Conservation (phyloP, 2,888 invertebrate genomes). For the Anaspis maculata region DNA sequence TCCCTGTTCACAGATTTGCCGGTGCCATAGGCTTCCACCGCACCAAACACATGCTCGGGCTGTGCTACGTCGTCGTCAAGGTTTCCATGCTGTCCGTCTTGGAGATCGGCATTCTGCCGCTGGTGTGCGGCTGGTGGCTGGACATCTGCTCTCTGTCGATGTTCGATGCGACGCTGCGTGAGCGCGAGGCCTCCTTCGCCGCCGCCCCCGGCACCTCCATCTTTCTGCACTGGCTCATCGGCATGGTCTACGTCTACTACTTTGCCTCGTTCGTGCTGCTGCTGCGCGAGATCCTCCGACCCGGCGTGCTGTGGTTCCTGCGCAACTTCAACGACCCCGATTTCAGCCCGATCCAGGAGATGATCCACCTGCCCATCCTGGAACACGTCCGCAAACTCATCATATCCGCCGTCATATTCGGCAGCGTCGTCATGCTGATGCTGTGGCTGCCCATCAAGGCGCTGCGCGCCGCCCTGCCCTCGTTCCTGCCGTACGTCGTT, state of each 20-base stretch:
- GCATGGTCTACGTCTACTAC: slow-evolving; percentile 99
- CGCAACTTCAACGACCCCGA: slow-evolving; percentile 98
- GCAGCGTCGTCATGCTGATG: slow-evolving; percentile 91
- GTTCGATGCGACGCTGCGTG: slow-evolving; percentile 82
- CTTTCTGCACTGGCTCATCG: slow-evolving; percentile 98
- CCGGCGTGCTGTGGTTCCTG: slow-evolving; percentile 97
- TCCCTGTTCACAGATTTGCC: too few relatives aligned
- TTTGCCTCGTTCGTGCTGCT: slow-evolving; percentile 94
- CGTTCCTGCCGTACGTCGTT: slow-evolving; percentile 92
- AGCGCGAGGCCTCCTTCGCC: slow-evolving; percentile 79
- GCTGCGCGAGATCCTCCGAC: slow-evolving; percentile 86
- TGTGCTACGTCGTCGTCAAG: slow-evolving; percentile 85
- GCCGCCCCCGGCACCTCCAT: slow-evolving; percentile 93
- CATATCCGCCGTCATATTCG: slow-evolving; percentile 92
- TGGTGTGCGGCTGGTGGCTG: slow-evolving; percentile 98
- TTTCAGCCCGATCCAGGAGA: slow-evolving; percentile 98
- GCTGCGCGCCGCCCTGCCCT: slow-evolving; percentile 70
- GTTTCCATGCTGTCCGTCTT: slow-evolving; percentile 92
- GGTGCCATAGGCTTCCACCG: slow-evolving; percentile 71
- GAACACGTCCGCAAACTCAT: slow-evolving; percentile 84
- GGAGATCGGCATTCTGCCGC: slow-evolving; percentile 93
- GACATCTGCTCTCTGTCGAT: slow-evolving; percentile 93
- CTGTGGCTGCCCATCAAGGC: slow-evolving; percentile 90
- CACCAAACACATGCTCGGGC: slow-evolving; percentile 77
- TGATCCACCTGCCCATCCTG: slow-evolving; percentile 94